phyloP scores from a whole-genome alignment of 2,888 invertebrate genomes.

The Camponotus fellah region DNA sequence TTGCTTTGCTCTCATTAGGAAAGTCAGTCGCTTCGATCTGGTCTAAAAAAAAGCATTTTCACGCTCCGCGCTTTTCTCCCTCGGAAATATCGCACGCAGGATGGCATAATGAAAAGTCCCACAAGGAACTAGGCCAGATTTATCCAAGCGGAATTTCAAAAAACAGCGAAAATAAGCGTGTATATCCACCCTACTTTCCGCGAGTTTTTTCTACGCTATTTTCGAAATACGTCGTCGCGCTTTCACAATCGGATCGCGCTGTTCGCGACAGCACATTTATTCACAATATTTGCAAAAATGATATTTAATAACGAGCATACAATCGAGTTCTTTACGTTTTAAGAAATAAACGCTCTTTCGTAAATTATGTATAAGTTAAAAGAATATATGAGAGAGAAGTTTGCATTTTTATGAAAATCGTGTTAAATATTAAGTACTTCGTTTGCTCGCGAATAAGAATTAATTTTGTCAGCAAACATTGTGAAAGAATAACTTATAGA shows the following conservation, averaged over 20 bases:
- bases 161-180: constrained; percentile 26
- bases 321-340: not conserved
- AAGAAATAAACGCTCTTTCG: not conserved
- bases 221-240: not conserved
- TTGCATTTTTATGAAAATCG: not conserved
- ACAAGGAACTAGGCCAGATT: constrained; percentile 44
- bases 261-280: constrained; percentile 16
- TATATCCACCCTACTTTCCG: not conserved
- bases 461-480: not conserved
- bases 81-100: constrained; percentile 7
- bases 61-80: constrained; percentile 19
- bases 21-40: constrained; percentile 9
- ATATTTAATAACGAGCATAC: not conserved
- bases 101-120: constrained; percentile 33
- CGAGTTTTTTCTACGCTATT: not conserved
- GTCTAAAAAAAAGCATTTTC: not conserved
- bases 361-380: not conserved
- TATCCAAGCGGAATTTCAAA: constrained; percentile 21
- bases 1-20: constrained; percentile 24
- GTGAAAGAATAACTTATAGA: not conserved
- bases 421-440: not conserved
- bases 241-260: constrained; percentile 14
- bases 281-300: not conserved
- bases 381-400: not conserved
- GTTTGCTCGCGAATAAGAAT: not conserved